These are phyloP conservation scores for Limnephilus rhombicus DNA, from an alignment of 2,888 invertebrate genomes.

Conservation along the genomic window DNA sequence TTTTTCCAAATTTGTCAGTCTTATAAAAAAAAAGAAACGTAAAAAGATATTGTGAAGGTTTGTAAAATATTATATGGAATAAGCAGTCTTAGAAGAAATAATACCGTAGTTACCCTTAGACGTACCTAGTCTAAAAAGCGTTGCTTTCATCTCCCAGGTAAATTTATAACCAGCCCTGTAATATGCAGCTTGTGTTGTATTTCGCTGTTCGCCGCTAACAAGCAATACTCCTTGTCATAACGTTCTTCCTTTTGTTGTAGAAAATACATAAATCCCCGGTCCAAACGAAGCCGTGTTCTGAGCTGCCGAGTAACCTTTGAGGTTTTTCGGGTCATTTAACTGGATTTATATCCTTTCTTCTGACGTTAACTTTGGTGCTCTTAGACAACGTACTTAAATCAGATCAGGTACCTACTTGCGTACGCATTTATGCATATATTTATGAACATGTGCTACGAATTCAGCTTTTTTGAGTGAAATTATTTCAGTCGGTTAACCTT, in stretches of 20 bases:
- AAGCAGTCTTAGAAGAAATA: not conserved
- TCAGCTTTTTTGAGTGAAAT: not conserved
- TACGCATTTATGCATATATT: not conserved
- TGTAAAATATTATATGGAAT: too few relatives aligned
- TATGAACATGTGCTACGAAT: not conserved
- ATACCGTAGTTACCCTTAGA: not conserved
- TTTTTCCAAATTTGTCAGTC: too few relatives aligned
- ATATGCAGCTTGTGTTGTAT: slow-evolving; percentile 24
- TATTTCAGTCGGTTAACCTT: not conserved
- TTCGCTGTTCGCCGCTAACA: slow-evolving; percentile 18
- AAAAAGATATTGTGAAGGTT: too few relatives aligned
- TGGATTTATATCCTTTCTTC: slow-evolving; percentile 35
- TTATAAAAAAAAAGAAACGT: too few relatives aligned
- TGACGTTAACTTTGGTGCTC: slow-evolving; percentile 4
- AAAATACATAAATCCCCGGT: slow-evolving; percentile 18
- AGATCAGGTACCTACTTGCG: not conserved
- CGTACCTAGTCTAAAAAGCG: not conserved
- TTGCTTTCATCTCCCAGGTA: slow-evolving; percentile 9
- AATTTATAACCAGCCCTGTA: not conserved
- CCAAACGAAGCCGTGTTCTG: slow-evolving; percentile 21
- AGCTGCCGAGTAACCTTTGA: slow-evolving; percentile 21
- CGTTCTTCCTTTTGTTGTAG: slow-evolving; percentile 8
- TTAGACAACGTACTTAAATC: slow-evolving; percentile 12
- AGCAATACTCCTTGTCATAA: slow-evolving; percentile 26
- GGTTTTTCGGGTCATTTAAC: slow-evolving; percentile 40